Percentiles rank a stretch among this genome's conserved stretches.
Conservation (phyloP, 2,888 invertebrate genomes). For the Achlya flavicornis region DNA sequence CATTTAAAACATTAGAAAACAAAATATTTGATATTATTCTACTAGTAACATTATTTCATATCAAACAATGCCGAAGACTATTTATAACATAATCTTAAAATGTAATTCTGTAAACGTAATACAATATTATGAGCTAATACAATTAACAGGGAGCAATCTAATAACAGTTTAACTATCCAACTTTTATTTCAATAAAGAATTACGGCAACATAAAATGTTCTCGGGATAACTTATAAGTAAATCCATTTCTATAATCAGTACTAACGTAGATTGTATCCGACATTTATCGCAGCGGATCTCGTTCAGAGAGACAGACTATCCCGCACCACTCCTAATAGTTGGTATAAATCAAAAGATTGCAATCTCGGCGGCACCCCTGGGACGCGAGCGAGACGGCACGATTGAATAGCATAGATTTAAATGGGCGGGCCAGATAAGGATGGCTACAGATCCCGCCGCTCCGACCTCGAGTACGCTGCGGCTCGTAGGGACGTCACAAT, state of each 20-base stretch:
- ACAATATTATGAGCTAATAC: neutral
- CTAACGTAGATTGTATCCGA: slow-evolving; percentile 73
- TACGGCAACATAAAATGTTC: slow-evolving; percentile 24
- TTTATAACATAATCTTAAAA: neutral
- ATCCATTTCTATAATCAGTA: slow-evolving; percentile 78
- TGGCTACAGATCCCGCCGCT: slow-evolving; percentile 73
- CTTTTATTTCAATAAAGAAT: slow-evolving; percentile 15
- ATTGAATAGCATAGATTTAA: slow-evolving; percentile 84
- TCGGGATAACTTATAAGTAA: slow-evolving; percentile 55
- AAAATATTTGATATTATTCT: too few species aligned
- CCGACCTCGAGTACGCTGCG: slow-evolving; percentile 60
- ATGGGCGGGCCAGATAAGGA: slow-evolving; percentile 82
- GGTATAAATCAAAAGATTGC: slow-evolving; percentile 85
- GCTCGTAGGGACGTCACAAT: slow-evolving; percentile 81
- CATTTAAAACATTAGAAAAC: too few species aligned
- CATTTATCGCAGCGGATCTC: slow-evolving; percentile 74
- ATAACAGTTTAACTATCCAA: neutral
- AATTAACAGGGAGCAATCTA: neutral
- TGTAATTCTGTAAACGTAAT: too few species aligned
- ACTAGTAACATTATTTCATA: too few species aligned
- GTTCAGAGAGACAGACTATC: slow-evolving; percentile 76
- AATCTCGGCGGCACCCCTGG: slow-evolving; percentile 83
- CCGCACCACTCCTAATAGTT: slow-evolving; percentile 82
- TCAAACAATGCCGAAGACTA: too few species aligned
- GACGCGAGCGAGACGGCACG: slow-evolving; percentile 82